Evolutionary conservation across 2,113 vertebrate species (phyloP).

Genomic region (Tyrannus savana): DNA sequence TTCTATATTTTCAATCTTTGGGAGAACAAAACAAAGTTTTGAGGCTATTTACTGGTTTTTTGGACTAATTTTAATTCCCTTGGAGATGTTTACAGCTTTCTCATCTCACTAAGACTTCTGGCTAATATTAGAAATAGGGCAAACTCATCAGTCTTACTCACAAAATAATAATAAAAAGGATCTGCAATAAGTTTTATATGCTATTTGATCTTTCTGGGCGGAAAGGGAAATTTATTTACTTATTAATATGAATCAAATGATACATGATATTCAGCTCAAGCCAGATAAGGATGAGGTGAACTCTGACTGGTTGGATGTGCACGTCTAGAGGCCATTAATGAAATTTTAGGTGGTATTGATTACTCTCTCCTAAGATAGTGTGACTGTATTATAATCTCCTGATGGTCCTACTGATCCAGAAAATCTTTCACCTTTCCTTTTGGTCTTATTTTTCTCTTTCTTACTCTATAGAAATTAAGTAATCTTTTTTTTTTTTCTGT

Average conservation of each 20-base stretch:
- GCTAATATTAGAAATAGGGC: not conserved
- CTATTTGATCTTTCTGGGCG: not conserved
- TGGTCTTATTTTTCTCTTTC: not conserved
- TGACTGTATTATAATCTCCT: not conserved
- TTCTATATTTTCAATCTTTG: not conserved
- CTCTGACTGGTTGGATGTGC: not conserved
- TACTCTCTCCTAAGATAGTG: not conserved
- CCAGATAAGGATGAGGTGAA: not conserved
- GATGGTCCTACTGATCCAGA: not conserved
- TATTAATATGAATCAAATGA: not conserved
- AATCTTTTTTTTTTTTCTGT: accelerated
- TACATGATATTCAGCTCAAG: not conserved
- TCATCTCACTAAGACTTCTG: not conserved
- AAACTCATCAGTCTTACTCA: not conserved
- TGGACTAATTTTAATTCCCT: not conserved
- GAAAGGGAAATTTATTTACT: not conserved
- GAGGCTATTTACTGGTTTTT: not conserved
- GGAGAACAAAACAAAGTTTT: not conserved
- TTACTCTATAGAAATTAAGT: not conserved
- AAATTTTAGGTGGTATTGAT: not conserved
- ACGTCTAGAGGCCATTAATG: not conserved
- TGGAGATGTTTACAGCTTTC: not conserved
- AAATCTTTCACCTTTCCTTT: not conserved
- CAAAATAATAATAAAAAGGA: not conserved
- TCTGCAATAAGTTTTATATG: not conserved